These are phyloP conservation scores for Drosophila cyrtoloma DNA, from an alignment of 2,888 invertebrate genomes.

Conservation along the genomic window DNA sequence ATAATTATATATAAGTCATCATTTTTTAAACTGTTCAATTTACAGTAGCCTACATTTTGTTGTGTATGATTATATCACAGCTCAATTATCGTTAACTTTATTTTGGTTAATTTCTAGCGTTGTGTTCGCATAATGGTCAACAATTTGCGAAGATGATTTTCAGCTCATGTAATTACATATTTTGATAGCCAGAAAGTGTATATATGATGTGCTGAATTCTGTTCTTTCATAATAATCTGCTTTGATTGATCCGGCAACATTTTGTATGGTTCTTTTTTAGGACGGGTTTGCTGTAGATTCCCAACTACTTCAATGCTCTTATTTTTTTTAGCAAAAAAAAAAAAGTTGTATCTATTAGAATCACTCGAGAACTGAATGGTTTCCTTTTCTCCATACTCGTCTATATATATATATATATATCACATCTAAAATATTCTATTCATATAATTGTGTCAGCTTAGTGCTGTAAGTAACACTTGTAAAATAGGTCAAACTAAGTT, in stretches of 20 bases:
- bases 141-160: neutral
- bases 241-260: neutral
- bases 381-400: too few relatives aligned
- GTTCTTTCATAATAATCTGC: neutral
- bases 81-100: slow-evolving; percentile 10
- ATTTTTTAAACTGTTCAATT: slow-evolving; percentile 40
- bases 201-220: neutral
- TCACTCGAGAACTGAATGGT: neutral
- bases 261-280: neutral
- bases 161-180: neutral
- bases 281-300: neutral
- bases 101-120: slow-evolving; percentile 1
- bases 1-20: slow-evolving; percentile 37
- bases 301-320: neutral
- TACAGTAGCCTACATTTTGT: slow-evolving; percentile 18
- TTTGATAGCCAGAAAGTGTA: neutral
- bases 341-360: neutral
- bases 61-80: slow-evolving; percentile 1
- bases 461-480: neutral
- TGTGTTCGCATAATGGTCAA: slow-evolving; percentile 3
- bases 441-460: neutral
- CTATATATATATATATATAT: neutral
- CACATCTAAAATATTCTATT: neutral
- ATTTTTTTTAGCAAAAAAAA: neutral
- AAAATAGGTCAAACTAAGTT: neutral